Evolutionary conservation across 2,113 vertebrate species (phyloP).

Genomic region (Pseudonaja textilis): DNA sequence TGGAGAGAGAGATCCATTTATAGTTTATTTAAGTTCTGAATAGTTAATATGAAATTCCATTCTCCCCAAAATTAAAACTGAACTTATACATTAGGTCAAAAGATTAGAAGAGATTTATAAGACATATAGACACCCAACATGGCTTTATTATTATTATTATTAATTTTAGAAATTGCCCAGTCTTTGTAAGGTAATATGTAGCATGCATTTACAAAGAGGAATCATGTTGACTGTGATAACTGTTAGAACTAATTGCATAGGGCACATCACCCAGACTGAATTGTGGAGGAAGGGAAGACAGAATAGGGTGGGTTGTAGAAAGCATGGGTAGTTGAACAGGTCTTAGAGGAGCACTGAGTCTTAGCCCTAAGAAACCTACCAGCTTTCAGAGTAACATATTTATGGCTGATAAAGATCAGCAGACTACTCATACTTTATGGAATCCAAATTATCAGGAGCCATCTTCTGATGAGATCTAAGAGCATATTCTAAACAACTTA

Average conservation of each 20-base stretch:
- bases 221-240: background rate
- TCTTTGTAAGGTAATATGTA: background rate
- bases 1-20: constrained; percentile 35
- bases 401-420: background rate
- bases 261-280: background rate
- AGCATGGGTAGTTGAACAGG: background rate
- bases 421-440: background rate
- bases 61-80: constrained; percentile 11
- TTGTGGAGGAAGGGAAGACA: background rate
- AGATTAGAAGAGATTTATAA: background rate
- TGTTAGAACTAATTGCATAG: background rate
- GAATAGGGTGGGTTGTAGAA: background rate
- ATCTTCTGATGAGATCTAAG: background rate
- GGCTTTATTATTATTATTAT: background rate
- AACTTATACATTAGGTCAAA: rapidly evolving
- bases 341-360: background rate
- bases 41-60: constrained; percentile 17
- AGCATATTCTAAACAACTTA: background rate
- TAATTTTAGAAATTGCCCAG: background rate
- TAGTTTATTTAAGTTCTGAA: constrained; percentile 24
- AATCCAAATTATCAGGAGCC: background rate
- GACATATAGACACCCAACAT: background rate
- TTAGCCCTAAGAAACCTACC: background rate
- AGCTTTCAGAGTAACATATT: background rate
- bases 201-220: background rate